phyloP scores from a whole-genome alignment of 2,797 vertebrate genomes.

The Xenops minutus region DNA sequence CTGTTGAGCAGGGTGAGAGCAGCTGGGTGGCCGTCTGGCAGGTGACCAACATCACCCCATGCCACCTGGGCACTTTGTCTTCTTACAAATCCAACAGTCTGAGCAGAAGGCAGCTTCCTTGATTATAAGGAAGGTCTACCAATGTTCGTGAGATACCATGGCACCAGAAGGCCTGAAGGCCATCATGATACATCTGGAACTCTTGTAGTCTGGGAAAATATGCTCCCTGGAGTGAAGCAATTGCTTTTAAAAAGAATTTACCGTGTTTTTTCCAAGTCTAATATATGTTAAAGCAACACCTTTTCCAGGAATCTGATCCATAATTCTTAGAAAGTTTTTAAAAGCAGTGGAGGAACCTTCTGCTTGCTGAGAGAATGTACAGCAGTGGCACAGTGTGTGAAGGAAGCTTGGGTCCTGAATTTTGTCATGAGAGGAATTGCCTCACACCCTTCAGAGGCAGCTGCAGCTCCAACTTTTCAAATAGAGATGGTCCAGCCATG shows the following conservation, averaged over 20 bases:
- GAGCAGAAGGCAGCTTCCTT: not conserved
- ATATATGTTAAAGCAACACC: not conserved
- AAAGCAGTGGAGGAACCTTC: not conserved
- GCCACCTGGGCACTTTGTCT: not conserved
- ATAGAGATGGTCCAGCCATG: not conserved
- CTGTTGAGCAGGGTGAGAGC: not conserved
- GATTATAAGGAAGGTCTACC: not conserved
- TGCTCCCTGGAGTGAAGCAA: not conserved
- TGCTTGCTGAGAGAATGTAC: not conserved
- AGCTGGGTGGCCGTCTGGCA: not conserved
- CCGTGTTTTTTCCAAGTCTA: not conserved
- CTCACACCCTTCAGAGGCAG: not conserved
- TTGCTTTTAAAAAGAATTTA: not conserved
- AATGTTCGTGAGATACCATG: accelerated
- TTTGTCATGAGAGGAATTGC: not conserved
- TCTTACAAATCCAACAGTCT: not conserved
- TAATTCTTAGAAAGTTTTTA: not conserved
- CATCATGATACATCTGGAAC: accelerated
- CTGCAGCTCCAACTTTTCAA: not conserved
- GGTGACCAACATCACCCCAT: not conserved
- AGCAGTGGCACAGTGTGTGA: accelerated
- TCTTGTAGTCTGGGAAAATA: not conserved
- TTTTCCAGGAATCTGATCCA: not conserved
- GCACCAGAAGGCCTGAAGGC: not conserved
- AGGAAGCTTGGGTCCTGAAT: not conserved